These are phyloP conservation scores for Leptopilina clavipes DNA, from an alignment of 1,140 invertebrate species.

Conservation along the genomic window DNA sequence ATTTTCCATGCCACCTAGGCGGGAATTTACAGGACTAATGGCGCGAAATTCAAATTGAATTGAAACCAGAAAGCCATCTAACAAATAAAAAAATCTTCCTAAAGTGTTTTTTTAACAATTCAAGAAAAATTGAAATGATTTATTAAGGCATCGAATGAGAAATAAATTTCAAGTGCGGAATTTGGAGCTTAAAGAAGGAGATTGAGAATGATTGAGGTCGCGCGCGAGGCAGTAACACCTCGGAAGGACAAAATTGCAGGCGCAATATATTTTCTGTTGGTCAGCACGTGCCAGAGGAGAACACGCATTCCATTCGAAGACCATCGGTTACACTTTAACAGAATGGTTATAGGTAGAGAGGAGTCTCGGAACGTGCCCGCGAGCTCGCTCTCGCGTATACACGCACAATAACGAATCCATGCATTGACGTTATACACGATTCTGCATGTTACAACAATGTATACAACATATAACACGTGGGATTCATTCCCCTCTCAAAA, in stretches of 20 bases:
- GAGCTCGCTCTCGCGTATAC: slow-evolving; percentile 35
- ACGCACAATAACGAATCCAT: slow-evolving; percentile 42
- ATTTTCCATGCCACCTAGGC: too few species aligned
- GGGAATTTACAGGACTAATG: too few species aligned
- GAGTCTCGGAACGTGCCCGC: slow-evolving; percentile 43
- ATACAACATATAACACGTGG: slow-evolving; percentile 34
- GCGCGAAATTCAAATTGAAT: too few species aligned
- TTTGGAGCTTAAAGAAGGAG: background rate
- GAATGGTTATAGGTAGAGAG: slow-evolving; percentile 55
- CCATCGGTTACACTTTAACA: slow-evolving; percentile 53
- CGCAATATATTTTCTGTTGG: slow-evolving; percentile 51
- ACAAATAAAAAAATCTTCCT: too few species aligned
- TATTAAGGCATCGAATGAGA: background rate
- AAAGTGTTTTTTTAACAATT: too few species aligned
- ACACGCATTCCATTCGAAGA: slow-evolving; percentile 58
- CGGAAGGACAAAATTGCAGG: slow-evolving; percentile 42
- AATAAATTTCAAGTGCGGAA: background rate
- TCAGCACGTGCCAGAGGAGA: slow-evolving; percentile 58
- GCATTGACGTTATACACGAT: slow-evolving; percentile 48
- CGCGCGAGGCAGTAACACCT: slow-evolving; percentile 47
- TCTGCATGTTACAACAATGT: background rate
- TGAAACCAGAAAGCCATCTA: too few species aligned
- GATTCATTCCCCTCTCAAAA: slow-evolving; percentile 58
- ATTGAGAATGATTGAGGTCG: slow-evolving; percentile 17
- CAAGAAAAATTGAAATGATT: background rate